These are phyloP conservation scores for Aspidiotus destructor DNA, from an alignment of 2,888 invertebrate genomes.

Conservation along the genomic window DNA sequence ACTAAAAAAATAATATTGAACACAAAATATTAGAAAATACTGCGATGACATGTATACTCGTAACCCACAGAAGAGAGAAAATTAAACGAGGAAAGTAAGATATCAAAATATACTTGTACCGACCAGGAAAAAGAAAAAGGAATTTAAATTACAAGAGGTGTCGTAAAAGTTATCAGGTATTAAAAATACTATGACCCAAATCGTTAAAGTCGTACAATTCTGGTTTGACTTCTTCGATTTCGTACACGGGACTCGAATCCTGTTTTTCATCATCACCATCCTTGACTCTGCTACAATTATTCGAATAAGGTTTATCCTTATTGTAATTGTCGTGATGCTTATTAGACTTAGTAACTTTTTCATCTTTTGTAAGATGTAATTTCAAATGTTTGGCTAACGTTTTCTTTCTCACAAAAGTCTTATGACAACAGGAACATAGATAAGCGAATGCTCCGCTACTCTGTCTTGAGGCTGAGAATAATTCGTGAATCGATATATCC, in stretches of 20 bases:
- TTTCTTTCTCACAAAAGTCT: conserved; percentile 15
- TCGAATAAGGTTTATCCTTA: background rate
- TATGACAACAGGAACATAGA: conserved; percentile 19
- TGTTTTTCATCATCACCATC: background rate
- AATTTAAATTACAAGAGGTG: too few species aligned
- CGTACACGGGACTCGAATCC: conserved; percentile 15
- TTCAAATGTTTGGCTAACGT: conserved; percentile 20
- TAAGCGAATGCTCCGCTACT: conserved; percentile 10
- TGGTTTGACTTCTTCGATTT: conserved; percentile 20
- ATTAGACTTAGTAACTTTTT: background rate
- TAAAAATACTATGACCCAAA: background rate
- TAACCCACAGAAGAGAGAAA: too few species aligned
- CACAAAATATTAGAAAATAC: too few species aligned
- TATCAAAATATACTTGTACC: too few species aligned
- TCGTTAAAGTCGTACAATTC: conserved; percentile 6
- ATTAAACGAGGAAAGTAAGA: too few species aligned
- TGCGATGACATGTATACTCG: too few species aligned
- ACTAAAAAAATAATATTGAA: too few species aligned
- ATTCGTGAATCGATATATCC: conserved; percentile 22
- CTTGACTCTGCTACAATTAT: background rate
- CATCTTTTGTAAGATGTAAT: conserved; percentile 13
- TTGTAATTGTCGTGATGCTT: background rate
- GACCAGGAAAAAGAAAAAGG: too few species aligned
- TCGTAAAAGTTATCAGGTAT: background rate
- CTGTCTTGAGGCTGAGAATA: conserved; percentile 19